A percentile compares a stretch with the other conserved stretches of the same genome.
These are phyloP conservation scores for Drosophila tanythrix DNA, from an alignment of 2,888 invertebrate species.

Conservation along the genomic window DNA sequence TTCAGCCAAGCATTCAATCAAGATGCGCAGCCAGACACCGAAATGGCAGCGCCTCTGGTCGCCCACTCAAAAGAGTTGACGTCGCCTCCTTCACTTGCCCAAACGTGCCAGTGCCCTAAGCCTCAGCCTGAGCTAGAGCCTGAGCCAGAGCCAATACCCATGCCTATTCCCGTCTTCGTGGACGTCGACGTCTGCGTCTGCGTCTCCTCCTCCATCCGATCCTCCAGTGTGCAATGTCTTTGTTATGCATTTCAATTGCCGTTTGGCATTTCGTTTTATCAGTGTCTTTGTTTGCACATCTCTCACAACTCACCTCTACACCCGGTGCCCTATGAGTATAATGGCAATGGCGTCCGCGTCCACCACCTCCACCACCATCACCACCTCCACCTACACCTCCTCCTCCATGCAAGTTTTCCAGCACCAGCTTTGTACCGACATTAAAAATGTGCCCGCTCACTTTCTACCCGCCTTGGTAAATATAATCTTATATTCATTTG, in stretches of 20 bases:
- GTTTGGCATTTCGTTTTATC: constrained; percentile 78
- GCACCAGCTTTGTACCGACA: background rate
- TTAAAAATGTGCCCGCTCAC: constrained; percentile 14
- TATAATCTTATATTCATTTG: constrained; percentile 78
- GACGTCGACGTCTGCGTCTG: background rate
- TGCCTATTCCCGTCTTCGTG: background rate
- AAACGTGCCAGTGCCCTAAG: constrained; percentile 13
- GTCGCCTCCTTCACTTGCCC: constrained; percentile 72
- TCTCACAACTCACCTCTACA: constrained; percentile 44
- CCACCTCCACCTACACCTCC: background rate
- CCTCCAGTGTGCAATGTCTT: constrained; percentile 49
- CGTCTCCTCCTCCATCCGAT: constrained; percentile 6
- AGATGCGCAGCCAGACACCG: constrained; percentile 64
- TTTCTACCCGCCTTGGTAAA: constrained; percentile 51
- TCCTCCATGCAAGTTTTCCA: background rate
- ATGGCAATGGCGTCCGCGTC: constrained; percentile 35
- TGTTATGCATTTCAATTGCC: constrained; percentile 78
- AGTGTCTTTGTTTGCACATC: constrained; percentile 77
- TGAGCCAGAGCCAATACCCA: background rate
- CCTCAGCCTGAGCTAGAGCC: constrained; percentile 1
- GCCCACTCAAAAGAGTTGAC: constrained; percentile 70
- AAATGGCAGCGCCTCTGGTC: constrained; percentile 79
- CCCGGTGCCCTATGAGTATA: constrained; percentile 26
- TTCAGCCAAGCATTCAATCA: constrained; percentile 30
- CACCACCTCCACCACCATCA: background rate